phyloP scores from a whole-genome alignment of 2,888 invertebrate species.

The Caenorhabditis sp. region DNA sequence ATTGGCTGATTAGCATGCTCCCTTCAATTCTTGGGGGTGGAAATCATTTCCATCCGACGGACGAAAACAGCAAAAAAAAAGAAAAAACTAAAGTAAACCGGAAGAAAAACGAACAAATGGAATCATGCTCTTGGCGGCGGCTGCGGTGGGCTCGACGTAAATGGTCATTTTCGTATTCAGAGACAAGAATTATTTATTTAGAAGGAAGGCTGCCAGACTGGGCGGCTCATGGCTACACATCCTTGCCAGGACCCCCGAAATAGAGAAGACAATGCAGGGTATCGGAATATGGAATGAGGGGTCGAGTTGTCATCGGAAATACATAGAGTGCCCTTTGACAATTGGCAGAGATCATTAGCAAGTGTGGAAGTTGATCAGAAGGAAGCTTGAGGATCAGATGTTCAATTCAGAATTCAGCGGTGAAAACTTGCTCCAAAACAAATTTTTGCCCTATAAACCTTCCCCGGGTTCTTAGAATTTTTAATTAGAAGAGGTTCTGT shows the following conservation, averaged over 20 bases:
- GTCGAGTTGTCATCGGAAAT: too few relatives aligned
- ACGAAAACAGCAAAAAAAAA: background rate
- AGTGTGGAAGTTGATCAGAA: too few relatives aligned
- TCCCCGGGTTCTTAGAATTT: too few relatives aligned
- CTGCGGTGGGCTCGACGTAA: background rate
- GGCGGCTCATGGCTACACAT: background rate
- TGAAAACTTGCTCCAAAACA: too few relatives aligned
- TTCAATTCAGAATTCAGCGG: too few relatives aligned
- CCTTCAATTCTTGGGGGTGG: constrained; percentile 6
- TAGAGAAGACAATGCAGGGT: background rate
- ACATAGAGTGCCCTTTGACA: too few relatives aligned
- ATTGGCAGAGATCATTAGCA: too few relatives aligned
- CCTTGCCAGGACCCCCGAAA: background rate
- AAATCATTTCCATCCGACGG: too few relatives aligned
- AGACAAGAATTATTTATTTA: constrained; percentile 8
- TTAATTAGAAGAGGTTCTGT: too few relatives aligned
- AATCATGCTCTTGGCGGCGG: background rate
- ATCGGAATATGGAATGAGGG: background rate
- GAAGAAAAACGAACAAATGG: background rate
- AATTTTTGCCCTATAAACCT: too few relatives aligned
- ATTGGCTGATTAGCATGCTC: constrained; percentile 1
- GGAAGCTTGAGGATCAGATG: too few relatives aligned
- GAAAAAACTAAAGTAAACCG: too few relatives aligned
- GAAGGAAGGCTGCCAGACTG: constrained; percentile 8
- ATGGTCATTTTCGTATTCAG: constrained; percentile 15